Conservation (phyloP, 2,888 invertebrate species). For the Heliconius ethilla region DNA sequence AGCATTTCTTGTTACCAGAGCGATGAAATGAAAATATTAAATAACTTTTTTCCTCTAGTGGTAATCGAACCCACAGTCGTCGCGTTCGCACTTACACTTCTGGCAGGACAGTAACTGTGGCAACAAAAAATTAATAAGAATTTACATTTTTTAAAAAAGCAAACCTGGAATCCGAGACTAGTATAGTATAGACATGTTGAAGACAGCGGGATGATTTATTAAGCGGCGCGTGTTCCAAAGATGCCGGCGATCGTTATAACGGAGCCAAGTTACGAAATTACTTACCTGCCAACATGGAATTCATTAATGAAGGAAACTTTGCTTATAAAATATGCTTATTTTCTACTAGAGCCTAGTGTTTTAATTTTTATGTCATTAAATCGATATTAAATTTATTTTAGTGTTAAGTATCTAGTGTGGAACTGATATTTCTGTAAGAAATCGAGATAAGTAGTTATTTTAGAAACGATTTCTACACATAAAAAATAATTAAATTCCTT, state of each 20-base stretch:
- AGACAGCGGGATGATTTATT: conserved; percentile 50
- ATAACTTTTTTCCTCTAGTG: no score
- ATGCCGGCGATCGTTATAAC: conserved; percentile 47
- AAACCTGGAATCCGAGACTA: background rate
- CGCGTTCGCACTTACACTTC: background rate
- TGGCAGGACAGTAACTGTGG: no score
- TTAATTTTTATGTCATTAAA: background rate
- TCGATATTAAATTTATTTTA: background rate
- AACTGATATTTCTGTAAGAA: no score
- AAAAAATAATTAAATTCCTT: no score
- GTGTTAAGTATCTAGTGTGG: background rate
- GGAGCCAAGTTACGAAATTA: conserved; percentile 29
- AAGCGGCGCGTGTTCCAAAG: conserved; percentile 47
- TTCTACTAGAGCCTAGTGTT: conserved; percentile 8
- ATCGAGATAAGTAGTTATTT: no score
- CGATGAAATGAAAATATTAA: no score
- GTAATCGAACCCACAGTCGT: no score
- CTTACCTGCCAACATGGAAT: conserved; percentile 26
- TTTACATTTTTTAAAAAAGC: background rate
- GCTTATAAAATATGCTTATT: conserved; percentile 25
- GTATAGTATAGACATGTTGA: conserved; percentile 38
- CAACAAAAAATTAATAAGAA: background rate
- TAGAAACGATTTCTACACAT: no score
- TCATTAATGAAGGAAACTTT: conserved; percentile 25
- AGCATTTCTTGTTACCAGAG: no score